phyloP scores from a whole-genome alignment of 2,888 invertebrate species.

The Gryllus longicercus region DNA sequence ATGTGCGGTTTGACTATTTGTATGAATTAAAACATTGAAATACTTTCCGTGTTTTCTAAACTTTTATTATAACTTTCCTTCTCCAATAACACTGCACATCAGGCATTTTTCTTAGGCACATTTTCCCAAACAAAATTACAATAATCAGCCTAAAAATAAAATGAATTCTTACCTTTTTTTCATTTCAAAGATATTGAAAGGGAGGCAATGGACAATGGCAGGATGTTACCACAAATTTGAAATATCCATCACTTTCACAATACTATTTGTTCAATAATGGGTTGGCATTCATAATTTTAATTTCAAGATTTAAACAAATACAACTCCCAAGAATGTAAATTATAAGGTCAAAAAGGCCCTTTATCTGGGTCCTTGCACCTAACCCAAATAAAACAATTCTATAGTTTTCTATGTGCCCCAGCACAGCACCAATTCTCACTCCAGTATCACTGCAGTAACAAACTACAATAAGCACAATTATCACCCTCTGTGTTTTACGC shows the following conservation, averaged over 20 bases:
- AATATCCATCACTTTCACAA: conserved; percentile 2
- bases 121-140: neutral
- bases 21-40: neutral
- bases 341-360: neutral
- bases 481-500: neutral
- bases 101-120: conserved; percentile 10
- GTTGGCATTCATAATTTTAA: neutral
- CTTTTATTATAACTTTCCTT: conserved; percentile 17
- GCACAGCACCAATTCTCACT: neutral
- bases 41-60: neutral
- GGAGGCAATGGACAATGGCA: neutral
- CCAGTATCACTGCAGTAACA: conserved; percentile 9
- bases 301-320: neutral
- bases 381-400: neutral
- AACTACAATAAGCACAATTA: conserved; percentile 11
- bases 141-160: conserved; percentile 8
- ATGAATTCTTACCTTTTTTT: neutral
- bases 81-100: conserved; percentile 11
- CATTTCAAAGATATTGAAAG: neutral
- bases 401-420: neutral
- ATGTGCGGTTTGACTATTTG: too few species aligned
- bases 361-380: too few species aligned
- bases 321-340: neutral
- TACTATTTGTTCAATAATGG: neutral
- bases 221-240: neutral